Base-by-base conservation (phyloP, 2,113 vertebrate species). In the Calypte anna region DNA sequence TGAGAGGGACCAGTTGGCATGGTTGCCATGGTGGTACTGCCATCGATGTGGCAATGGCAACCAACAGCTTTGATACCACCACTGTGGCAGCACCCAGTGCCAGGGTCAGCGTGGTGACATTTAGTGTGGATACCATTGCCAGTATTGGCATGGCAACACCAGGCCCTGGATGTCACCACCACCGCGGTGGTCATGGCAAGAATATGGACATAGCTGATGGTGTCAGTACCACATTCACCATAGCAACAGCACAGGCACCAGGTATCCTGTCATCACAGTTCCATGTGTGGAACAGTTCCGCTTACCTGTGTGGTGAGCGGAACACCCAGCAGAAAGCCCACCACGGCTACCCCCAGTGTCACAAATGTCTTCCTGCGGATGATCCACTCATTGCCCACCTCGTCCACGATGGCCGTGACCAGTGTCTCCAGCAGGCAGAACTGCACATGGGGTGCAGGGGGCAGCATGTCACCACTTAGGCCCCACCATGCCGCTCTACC, bases 311-410 rank as follows among this genome's bases (percentile, higher is more conserved):
- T 99, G 55, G 99, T 99, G 73, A 99, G 98, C 0, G 99, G 99
- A 63, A 99, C 97, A 1, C 99, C 99, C 76, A 99, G 97, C 40
- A 99, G 97, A 95, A 99, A 99, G 66, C 99, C 99, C 7, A 88
- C 90, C 16, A 99, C 21, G 0, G 99, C 99, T 89, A 99, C 99
- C 1, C 97, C 98, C 48, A 99, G 94, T 0, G 99, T 99, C 94
- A 99, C 98, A 0, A 98, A 95, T 8, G 98, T 99, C 95, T 99
- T 99, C 86, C 98, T 98, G 88, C 97, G 98, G 58, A 99, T 98
- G 96, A 99, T 99, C 99, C 99, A 99, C 93, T 99, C 99, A 0
- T 98, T 99, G 33, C 98, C 99, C 55, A 99, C 99, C 97, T 99
- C 99, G 7, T 99, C 99, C 67, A 99, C 99, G 2, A 99, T 96